These are phyloP conservation scores for Chunga burmeisteri DNA, from an alignment of 2,113 vertebrate genomes.

Conservation along the genomic window DNA sequence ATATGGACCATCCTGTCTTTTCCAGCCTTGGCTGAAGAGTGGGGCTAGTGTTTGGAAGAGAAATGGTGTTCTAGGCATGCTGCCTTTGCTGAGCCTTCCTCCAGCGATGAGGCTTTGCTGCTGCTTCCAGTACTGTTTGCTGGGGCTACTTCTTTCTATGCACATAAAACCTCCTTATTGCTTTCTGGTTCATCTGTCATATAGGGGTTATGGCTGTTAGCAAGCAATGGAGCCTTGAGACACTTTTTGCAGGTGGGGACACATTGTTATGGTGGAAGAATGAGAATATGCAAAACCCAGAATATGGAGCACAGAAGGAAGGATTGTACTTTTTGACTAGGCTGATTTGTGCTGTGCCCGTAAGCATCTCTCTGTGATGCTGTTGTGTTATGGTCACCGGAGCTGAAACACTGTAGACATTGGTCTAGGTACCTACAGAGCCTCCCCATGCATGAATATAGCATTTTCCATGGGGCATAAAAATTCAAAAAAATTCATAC, in stretches of 20 bases:
- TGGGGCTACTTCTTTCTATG: neutral
- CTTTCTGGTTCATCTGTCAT: neutral
- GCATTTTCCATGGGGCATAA: neutral
- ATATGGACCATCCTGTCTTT: neutral
- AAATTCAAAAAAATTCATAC: neutral
- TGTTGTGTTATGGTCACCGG: neutral
- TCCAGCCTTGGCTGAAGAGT: neutral
- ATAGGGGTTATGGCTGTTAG: neutral
- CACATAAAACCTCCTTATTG: neutral
- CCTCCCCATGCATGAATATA: neutral
- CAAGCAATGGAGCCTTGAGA: neutral
- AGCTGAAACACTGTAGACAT: neutral
- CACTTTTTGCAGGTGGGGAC: neutral
- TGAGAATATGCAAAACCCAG: neutral
- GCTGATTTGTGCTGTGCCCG: neutral
- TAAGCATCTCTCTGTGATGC: neutral
- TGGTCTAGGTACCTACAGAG: neutral
- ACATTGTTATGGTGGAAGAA: neutral
- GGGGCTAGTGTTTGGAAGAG: neutral
- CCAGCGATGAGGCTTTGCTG: neutral
- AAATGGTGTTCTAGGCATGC: accelerated
- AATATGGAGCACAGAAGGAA: neutral
- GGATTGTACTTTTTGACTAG: neutral
- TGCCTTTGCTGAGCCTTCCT: neutral
- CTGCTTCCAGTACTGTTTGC: neutral